These are phyloP conservation scores for Thymelicus lineola DNA, from an alignment of 2,888 invertebrate genomes.

Conservation along the genomic window DNA sequence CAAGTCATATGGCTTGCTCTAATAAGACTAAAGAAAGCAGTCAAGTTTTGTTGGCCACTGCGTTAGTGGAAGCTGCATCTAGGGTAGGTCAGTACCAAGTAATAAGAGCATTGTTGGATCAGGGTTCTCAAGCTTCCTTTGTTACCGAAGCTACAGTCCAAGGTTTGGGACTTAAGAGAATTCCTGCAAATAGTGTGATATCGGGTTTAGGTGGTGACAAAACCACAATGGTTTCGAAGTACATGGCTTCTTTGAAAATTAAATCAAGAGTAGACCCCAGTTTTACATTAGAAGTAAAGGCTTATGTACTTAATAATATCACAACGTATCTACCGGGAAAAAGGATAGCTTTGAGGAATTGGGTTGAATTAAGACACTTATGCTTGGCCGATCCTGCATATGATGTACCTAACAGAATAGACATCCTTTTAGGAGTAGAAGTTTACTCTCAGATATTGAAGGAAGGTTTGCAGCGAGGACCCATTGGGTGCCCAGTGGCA, in stretches of 20 bases:
- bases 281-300: conserved; percentile 21
- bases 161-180: too few relatives aligned
- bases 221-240: conserved; percentile 29
- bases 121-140: too few relatives aligned
- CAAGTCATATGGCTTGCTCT: conserved; percentile 2
- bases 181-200: too few relatives aligned
- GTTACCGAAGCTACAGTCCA: too few relatives aligned
- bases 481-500: conserved; percentile 22
- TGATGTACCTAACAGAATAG: conserved; percentile 32
- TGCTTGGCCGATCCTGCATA: conserved; percentile 38
- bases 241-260: conserved; percentile 40
- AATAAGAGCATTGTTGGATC: too few relatives aligned
- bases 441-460: conserved; percentile 32
- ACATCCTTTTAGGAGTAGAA: conserved; percentile 38
- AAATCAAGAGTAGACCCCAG: conserved; percentile 37
- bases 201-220: conserved; percentile 37
- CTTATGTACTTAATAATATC: conserved; percentile 31
- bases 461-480: conserved; percentile 27
- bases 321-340: conserved; percentile 31
- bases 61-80: too few relatives aligned
- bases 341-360: conserved; percentile 4
- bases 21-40: conserved; percentile 1
- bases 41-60: conserved; percentile 48
- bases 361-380: conserved; percentile 23
- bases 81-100: too few relatives aligned